Percentiles rank a stretch among this genome's conserved stretches.
These are phyloP conservation scores for Deilephila elpenor DNA, from an alignment of 2,888 invertebrate genomes.

Conservation along the genomic window DNA sequence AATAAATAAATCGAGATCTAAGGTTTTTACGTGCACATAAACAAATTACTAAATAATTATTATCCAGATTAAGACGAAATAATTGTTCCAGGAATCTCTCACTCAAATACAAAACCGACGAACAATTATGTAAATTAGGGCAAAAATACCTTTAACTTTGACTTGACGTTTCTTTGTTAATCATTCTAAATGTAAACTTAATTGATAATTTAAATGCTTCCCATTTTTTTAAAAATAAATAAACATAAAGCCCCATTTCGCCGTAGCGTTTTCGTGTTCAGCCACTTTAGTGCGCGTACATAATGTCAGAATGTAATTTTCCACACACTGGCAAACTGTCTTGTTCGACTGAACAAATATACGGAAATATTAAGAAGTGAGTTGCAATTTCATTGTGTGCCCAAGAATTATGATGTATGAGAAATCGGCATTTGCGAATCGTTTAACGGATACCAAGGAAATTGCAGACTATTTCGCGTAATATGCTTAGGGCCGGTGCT, in stretches of 20 bases:
- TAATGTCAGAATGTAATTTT: constrained; percentile 26
- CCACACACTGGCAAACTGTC: constrained; percentile 31
- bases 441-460: constrained; percentile 79
- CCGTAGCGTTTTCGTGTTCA: background rate
- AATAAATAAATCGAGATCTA: too few relatives aligned
- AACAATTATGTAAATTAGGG: too few relatives aligned
- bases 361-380: constrained; percentile 72
- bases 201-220: too few relatives aligned
- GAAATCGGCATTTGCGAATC: constrained; percentile 81
- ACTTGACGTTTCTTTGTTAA: too few relatives aligned
- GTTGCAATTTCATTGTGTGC: constrained; percentile 82
- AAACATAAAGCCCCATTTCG: constrained; percentile 1
- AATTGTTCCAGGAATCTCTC: too few relatives aligned
- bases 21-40: too few relatives aligned
- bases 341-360: constrained; percentile 63
- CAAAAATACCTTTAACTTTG: too few relatives aligned
- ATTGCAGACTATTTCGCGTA: constrained; percentile 81
- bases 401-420: constrained; percentile 82
- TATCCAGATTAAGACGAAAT: too few relatives aligned
- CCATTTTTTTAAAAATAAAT: background rate
- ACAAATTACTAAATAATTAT: too few relatives aligned
- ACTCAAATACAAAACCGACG: too few relatives aligned
- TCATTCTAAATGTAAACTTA: too few relatives aligned
- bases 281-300: constrained; percentile 16
- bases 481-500: constrained; percentile 64